Evolutionary conservation across 2,888 invertebrate species (phyloP), one percentile per base, ranked within the genome.

Genomic region (Parnassius glacialis): DNA sequence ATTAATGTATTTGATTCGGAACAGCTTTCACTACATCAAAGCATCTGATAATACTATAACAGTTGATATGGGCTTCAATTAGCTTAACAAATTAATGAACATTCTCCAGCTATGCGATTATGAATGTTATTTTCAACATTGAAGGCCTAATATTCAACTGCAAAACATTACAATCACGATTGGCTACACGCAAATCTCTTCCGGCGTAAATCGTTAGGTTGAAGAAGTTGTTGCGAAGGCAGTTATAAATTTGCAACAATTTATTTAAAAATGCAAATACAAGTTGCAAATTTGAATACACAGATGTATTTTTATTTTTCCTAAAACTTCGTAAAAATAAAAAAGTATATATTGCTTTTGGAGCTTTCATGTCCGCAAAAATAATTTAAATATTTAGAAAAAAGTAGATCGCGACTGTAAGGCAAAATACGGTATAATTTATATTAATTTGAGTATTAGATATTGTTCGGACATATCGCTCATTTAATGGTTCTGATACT

Each of bases 201-300:
- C 61, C 61, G 61, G 61, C 61, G 61, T 57, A 57, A 61, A 61
- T 61, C 61, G 57, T 47, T 57, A 42, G 61, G 41, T 52, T 52
- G 57, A 61, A 61, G 61, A 61, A 57, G 61, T 61, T 61, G 57
- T 57, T 61, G 52, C 48, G 56, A 61, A 57, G 56, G 52, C 61
- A 57, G 61, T 57, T 57, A 57, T 57, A 61, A 61, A 61, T 61
- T 57, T 52, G 47, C 42, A 25, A 10, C 42, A 42, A 52, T 61
- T 61, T 52, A 52, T 57, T 52, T 45, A 20, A 45, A 57, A 61
- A 52, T 48, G 52, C 57, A 57, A 57, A 47, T 43, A 12, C 50
- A 51, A 42, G 16, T 44, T 41, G 42, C 16, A 10, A 48, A 59
- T 34, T 34, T 7, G 20, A 20, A 20, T 20, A 20, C 1, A 20